Evolutionary conservation across 2,797 vertebrate genomes (phyloP), one percentile per base, ranked within the genome.

Genomic region (Enteromius paludinosus): DNA sequence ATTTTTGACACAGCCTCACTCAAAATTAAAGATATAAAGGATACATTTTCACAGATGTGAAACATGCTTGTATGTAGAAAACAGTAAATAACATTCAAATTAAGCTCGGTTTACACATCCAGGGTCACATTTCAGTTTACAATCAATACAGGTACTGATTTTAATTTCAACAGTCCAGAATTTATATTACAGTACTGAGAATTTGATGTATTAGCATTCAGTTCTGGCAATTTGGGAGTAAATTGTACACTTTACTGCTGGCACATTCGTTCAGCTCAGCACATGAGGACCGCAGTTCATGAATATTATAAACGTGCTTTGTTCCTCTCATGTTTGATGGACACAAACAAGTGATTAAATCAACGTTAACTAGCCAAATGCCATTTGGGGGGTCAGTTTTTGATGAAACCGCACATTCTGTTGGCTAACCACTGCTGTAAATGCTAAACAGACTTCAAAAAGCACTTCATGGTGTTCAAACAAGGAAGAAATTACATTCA

Each of bases 361-460:
- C 35, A 83, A 28, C 5, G 12, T 61, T 61, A 28, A 54, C 28
- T 72, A 66, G 5, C n/a, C n/a, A 28, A 9, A 43, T 30, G 3
- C 79, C 59, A 47, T 75, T 20, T 38, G 15, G 25, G 62, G 47
- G 28, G 70, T 79, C 35, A 23, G 45, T 66, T 85, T 65, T 81
- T 73, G 61, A 79, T 78, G 69, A 33, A 52, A 65, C 45, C 56
- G 72, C 61, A 84, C 18, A 17, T 83, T 80, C 64, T 64, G 38
- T 38, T 30, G 25, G 11, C 71, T 28, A 28, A 28, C 59, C 12
- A 62, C 15, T 74, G 17, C 4, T n/a, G 33, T 2, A 75, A 56
- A 25, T 33, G 47, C 28, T 52, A 81, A 86, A 78, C 59, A 35
- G n/a, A 20, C 17, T 76, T 74, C 25, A 61, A 56, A 83, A 79